Evolutionary conservation across 1,140 invertebrate genomes (phyloP).

Genomic region (Tetraneura akinire): DNA sequence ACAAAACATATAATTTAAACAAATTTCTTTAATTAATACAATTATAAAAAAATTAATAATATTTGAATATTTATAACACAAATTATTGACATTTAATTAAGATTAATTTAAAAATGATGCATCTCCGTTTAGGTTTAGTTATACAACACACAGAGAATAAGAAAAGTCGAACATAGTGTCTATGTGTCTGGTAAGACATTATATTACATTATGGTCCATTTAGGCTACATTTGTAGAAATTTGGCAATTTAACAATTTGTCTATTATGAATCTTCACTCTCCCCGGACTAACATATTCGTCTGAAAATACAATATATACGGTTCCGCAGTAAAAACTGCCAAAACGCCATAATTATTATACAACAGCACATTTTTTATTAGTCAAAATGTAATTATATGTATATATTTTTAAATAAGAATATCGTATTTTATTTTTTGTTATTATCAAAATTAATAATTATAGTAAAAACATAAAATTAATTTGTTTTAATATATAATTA

Average conservation of each 20-base stretch:
- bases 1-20: neutral
- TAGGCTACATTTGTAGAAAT: slow-evolving; percentile 37
- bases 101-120: neutral
- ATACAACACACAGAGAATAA: neutral
- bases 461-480: neutral
- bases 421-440: neutral
- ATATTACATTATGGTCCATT: slow-evolving; percentile 34
- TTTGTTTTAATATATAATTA: neutral
- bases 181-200: slow-evolving; percentile 29
- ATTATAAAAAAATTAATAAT: too few species aligned
- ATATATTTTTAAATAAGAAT: neutral
- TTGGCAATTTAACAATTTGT: slow-evolving; percentile 39
- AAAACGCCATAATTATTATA: slow-evolving; percentile 25
- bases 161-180: neutral
- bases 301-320: slow-evolving; percentile 32
- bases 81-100: neutral
- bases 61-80: too few species aligned
- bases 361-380: neutral
- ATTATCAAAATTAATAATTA: neutral
- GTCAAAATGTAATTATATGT: slow-evolving; percentile 24
- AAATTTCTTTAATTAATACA: too few species aligned
- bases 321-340: slow-evolving; percentile 34
- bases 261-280: slow-evolving; percentile 27
- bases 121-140: slow-evolving; percentile 9
- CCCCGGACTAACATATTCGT: slow-evolving; percentile 6